Conservation (phyloP, 1,140 invertebrate genomes). For the Dendrolimus kikuchii region DNA sequence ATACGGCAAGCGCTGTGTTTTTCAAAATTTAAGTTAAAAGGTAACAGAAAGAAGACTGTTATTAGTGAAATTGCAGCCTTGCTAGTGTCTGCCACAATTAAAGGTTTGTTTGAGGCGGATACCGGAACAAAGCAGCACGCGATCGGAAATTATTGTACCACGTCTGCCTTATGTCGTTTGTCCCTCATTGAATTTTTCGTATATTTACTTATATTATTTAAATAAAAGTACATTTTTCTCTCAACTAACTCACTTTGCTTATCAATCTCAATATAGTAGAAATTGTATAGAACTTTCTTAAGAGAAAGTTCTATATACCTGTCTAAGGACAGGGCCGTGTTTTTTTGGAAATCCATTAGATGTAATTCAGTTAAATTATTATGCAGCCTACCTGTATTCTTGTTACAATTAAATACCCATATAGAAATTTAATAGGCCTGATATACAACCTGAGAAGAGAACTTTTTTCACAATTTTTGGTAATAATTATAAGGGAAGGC, state of each 20-base stretch:
- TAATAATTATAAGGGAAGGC: too few species aligned
- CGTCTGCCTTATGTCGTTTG: slow-evolving; percentile 55
- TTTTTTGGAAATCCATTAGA: not conserved
- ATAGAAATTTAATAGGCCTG: too few species aligned
- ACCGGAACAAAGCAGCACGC: slow-evolving; percentile 56
- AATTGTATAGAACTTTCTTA: too few species aligned
- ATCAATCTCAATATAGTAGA: too few species aligned
- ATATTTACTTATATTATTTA: slow-evolving; percentile 2
- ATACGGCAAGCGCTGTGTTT: slow-evolving; percentile 25
- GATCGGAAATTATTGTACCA: slow-evolving; percentile 27
- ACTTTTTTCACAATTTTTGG: too few species aligned
- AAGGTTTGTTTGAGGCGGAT: slow-evolving; percentile 39
- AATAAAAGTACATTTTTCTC: not conserved
- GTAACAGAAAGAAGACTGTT: slow-evolving; percentile 22
- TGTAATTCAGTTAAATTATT: too few species aligned
- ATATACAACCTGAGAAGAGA: too few species aligned
- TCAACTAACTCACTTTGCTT: not conserved
- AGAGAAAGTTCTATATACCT: too few species aligned
- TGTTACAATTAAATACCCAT: too few species aligned
- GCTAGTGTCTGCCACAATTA: slow-evolving; percentile 38
- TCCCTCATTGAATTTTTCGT: slow-evolving; percentile 7
- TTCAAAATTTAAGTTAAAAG: slow-evolving; percentile 17
- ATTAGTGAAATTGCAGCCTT: slow-evolving; percentile 41
- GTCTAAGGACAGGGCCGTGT: too few species aligned
- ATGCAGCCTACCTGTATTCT: too few species aligned